Conservation (phyloP, 2,888 invertebrate species). For the Sarcophaga rosellei region DNA sequence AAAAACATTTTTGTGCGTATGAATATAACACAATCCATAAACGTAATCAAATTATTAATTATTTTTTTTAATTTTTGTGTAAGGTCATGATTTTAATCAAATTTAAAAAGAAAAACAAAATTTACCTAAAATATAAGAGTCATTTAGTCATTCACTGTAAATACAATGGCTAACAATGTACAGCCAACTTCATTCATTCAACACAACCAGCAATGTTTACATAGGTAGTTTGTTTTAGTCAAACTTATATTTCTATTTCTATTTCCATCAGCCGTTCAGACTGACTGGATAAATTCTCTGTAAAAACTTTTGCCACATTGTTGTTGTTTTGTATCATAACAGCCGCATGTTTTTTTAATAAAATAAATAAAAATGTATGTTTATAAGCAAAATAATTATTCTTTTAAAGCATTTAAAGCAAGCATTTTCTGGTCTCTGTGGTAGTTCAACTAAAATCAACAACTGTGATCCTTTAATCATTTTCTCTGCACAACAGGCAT, state of each 20-base stretch:
- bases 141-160: neutral
- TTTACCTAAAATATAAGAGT: neutral
- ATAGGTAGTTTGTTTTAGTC: too few species aligned
- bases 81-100: constrained; percentile 50
- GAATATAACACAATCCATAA: neutral
- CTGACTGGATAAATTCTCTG: too few species aligned
- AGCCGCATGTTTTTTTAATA: neutral
- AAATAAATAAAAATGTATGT: neutral
- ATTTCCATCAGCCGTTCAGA: too few species aligned
- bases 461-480: constrained; percentile 58
- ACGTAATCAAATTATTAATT: neutral
- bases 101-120: constrained; percentile 1
- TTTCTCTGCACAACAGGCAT: constrained; percentile 57
- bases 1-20: neutral
- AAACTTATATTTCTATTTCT: too few species aligned
- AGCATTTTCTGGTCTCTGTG: constrained; percentile 23
- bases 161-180: neutral
- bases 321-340: neutral
- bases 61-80: neutral
- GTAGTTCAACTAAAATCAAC: constrained; percentile 24
- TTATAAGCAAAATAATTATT: too few species aligned
- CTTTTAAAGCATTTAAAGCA: too few species aligned
- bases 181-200: neutral
- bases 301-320: too few species aligned
- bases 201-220: neutral